phyloP scores from a whole-genome alignment of 2,888 invertebrate species.

The Rambutsinella grinnellia region DNA sequence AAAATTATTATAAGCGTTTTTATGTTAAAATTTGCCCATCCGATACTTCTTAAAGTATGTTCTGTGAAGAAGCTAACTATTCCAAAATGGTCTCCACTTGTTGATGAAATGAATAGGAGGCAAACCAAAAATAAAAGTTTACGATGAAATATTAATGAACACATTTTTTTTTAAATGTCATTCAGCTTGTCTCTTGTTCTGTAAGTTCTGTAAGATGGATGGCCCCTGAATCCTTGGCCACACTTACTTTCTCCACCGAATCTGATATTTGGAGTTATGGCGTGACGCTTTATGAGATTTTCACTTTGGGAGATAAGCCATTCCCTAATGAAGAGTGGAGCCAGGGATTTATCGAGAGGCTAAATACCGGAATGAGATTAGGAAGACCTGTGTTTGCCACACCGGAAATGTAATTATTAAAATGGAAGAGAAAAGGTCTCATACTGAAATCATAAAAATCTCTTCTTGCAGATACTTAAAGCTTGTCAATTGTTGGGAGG shows the following conservation, averaged over 20 bases:
- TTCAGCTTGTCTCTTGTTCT: no score
- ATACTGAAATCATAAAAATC: background rate
- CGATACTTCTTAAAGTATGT: no score
- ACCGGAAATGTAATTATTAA: constrained; percentile 30
- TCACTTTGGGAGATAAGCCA: constrained; percentile 31
- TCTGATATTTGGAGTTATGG: constrained; percentile 37
- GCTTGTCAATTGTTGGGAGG: constrained; percentile 33
- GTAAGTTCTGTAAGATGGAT: no score
- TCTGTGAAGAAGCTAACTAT: no score
- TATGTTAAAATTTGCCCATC: no score
- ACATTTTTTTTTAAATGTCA: no score
- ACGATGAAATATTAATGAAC: no score
- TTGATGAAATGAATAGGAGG: no score
- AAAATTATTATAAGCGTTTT: no score
- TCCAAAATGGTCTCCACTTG: no score
- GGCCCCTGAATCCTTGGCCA: constrained; percentile 36
- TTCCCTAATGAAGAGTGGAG: constrained; percentile 36
- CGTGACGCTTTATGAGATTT: constrained; percentile 18
- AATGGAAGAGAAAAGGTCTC: no score
- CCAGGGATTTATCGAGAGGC: constrained; percentile 7
- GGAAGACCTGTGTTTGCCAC: constrained; percentile 26
- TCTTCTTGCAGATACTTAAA: constrained; percentile 16
- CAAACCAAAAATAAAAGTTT: no score
- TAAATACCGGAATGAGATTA: constrained; percentile 35
- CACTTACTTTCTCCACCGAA: constrained; percentile 11